phyloP scores from a whole-genome alignment of 2,888 invertebrate genomes.

The Pseudococcus longispinus region DNA sequence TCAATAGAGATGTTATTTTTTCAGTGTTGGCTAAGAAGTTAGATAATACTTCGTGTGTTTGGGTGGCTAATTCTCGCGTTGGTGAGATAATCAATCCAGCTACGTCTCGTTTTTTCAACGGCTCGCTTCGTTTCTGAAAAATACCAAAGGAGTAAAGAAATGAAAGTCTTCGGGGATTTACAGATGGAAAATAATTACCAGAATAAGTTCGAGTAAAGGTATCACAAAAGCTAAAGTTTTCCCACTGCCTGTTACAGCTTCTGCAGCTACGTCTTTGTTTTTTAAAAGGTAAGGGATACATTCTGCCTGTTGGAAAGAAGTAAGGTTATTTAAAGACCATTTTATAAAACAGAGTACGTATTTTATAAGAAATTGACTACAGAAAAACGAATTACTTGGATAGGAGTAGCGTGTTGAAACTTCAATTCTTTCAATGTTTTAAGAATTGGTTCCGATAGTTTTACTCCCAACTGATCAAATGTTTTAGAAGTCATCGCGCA shows the following conservation, averaged over 20 bases:
- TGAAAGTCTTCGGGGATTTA: neutral
- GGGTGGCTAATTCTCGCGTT: conserved; percentile 91
- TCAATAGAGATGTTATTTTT: conserved; percentile 68
- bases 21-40: conserved; percentile 65
- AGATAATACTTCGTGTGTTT: conserved; percentile 76
- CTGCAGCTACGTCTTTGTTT: conserved; percentile 96
- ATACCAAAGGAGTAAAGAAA: conserved; percentile 58
- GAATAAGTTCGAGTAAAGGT: conserved; percentile 86
- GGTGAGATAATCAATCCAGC: conserved; percentile 93
- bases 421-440: conserved; percentile 57
- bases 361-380: neutral
- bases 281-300: conserved; percentile 69
- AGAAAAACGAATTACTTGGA: conserved; percentile 56
- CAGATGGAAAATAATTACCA: conserved; percentile 61
- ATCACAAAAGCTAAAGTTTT: conserved; percentile 96
- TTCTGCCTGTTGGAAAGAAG: conserved; percentile 59
- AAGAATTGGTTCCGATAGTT: conserved; percentile 51
- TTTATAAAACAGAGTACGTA: neutral
- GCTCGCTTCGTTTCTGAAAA: conserved; percentile 68
- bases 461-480: conserved; percentile 42
- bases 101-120: conserved; percentile 77
- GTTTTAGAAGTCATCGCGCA: neutral
- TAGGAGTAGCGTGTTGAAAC: conserved; percentile 58
- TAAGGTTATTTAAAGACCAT: neutral
- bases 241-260: conserved; percentile 98